Evolutionary conservation across 2,888 invertebrate genomes (phyloP).

Genomic region (Polydrusus tereticollis): DNA sequence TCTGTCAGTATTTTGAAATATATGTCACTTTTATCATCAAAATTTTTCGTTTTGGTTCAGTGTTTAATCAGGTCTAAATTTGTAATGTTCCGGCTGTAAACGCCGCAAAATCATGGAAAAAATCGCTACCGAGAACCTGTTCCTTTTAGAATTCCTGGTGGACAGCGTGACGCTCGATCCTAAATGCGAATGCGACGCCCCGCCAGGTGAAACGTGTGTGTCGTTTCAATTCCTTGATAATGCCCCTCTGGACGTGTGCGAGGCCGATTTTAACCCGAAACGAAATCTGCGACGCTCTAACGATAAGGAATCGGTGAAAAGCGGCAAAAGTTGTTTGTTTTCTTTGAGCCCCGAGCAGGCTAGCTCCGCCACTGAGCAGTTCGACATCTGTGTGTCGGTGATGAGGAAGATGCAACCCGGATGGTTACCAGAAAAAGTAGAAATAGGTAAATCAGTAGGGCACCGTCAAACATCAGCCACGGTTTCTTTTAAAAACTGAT

Average conservation of each 20-base stretch:
- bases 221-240: constrained; percentile 73
- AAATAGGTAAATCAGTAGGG: constrained; percentile 61
- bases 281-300: constrained; percentile 51
- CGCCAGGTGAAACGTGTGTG: constrained; percentile 71
- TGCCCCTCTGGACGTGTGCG: constrained; percentile 73
- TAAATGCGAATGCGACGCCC: constrained; percentile 61
- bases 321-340: constrained; percentile 79
- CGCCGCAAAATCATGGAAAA: constrained; percentile 61
- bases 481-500: no score
- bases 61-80: background rate
- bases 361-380: constrained; percentile 69
- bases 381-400: constrained; percentile 72
- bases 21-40: constrained; percentile 15
- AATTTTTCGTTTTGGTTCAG: constrained; percentile 26
- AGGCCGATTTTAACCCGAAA: constrained; percentile 69
- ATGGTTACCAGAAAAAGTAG: constrained; percentile 74
- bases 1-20: constrained; percentile 18
- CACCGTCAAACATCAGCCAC: background rate
- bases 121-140: constrained; percentile 71
- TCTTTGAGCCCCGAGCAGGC: constrained; percentile 72
- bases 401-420: constrained; percentile 74
- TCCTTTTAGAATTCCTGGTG: constrained; percentile 75
- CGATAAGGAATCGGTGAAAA: constrained; percentile 69
- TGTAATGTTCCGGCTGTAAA: background rate
- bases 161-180: constrained; percentile 67